phyloP scores from a whole-genome alignment of 2,888 invertebrate genomes.

The Ophion ellenae region DNA sequence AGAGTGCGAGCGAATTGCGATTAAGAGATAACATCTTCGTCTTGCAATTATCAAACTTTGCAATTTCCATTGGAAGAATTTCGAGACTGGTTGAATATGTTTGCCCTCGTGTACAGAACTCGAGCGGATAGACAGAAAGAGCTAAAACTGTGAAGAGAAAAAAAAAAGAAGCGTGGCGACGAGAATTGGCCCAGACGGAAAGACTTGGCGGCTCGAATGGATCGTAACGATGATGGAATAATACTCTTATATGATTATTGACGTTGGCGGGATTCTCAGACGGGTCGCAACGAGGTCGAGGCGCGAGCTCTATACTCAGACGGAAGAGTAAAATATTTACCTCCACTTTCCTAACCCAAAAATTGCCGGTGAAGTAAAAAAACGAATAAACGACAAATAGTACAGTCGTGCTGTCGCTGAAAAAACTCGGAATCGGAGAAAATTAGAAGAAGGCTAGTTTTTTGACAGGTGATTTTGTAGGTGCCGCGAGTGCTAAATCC shows the following conservation, averaged over 20 bases:
- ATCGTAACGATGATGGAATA: conserved; percentile 39
- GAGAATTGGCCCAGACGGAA: conserved; percentile 37
- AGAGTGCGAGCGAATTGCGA: too few relatives aligned
- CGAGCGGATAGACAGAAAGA: background rate
- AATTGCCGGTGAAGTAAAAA: background rate
- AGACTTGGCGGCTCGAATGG: conserved; percentile 31
- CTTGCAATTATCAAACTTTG: too few relatives aligned
- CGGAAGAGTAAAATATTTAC: conserved; percentile 44
- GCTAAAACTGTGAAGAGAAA: background rate
- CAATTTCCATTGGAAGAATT: too few relatives aligned
- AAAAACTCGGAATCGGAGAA: too few relatives aligned
- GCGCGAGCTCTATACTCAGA: conserved; percentile 3
- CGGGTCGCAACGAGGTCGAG: conserved; percentile 46
- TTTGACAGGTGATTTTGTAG: too few relatives aligned
- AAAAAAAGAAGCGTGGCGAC: background rate
- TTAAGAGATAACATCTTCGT: too few relatives aligned
- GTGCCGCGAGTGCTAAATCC: too few relatives aligned
- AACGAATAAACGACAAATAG: background rate
- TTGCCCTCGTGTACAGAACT: too few relatives aligned
- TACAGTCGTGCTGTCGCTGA: too few relatives aligned
- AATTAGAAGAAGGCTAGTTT: too few relatives aligned
- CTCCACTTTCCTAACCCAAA: conserved; percentile 5
- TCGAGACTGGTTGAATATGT: too few relatives aligned
- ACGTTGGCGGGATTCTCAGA: conserved; percentile 53
- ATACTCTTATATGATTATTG: conserved; percentile 53